These are phyloP conservation scores for Monopis laevigella DNA, from an alignment of 2,888 invertebrate species.

Conservation along the genomic window DNA sequence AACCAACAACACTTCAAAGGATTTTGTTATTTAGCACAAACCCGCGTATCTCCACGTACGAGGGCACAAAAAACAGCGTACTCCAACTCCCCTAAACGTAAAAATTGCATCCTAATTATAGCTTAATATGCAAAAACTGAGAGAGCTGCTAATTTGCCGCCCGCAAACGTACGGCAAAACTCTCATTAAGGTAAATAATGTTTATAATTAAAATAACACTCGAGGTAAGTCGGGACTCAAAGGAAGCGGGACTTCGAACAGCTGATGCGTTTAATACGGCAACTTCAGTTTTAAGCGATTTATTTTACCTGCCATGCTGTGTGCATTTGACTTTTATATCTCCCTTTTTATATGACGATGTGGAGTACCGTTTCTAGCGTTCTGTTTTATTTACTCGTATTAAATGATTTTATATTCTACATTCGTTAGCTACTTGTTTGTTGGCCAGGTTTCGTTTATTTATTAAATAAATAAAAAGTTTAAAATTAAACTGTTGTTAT, in stretches of 20 bases:
- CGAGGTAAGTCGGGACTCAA: conserved; percentile 41
- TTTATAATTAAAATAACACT: conserved; percentile 66
- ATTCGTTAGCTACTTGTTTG: too few relatives aligned
- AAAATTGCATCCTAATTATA: conserved; percentile 56
- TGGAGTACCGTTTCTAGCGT: too few relatives aligned
- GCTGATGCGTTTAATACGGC: conserved; percentile 41
- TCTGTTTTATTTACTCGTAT: too few relatives aligned
- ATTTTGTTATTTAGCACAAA: too few relatives aligned
- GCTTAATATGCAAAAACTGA: conserved; percentile 39
- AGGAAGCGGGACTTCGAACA: conserved; percentile 36
- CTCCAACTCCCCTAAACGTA: conserved; percentile 33
- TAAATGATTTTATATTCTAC: too few relatives aligned
- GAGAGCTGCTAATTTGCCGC: conserved; percentile 40
- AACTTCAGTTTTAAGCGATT: conserved; percentile 38
- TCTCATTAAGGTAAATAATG: conserved; percentile 64
- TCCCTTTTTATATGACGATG: too few relatives aligned
- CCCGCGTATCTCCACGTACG: conserved; percentile 33
- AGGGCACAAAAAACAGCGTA: not conserved
- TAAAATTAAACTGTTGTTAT: too few relatives aligned
- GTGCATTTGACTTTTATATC: too few relatives aligned
- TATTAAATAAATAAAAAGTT: too few relatives aligned
- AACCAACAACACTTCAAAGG: too few relatives aligned
- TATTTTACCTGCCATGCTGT: conserved; percentile 16
- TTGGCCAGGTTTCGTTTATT: too few relatives aligned
- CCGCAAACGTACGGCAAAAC: conserved; percentile 42